Evolutionary conservation across 1,140 invertebrate species (phyloP).

Genomic region (Lethrus apterus): DNA sequence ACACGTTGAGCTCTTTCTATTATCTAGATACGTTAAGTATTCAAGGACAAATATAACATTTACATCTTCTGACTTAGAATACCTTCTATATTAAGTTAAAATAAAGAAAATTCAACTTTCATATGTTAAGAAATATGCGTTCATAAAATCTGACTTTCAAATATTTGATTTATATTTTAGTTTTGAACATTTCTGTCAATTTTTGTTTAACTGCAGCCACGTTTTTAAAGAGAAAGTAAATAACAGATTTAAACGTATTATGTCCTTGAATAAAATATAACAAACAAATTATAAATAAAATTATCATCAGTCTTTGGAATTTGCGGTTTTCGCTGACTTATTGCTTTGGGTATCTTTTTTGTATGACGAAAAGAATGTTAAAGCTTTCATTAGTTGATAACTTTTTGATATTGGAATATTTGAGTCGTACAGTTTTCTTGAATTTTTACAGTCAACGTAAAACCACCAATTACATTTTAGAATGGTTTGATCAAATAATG

Average conservation of each 20-base stretch:
- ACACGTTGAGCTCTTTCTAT: no score
- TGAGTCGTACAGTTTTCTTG: slow-evolving; percentile 71
- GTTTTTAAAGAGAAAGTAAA: neutral
- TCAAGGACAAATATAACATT: no score
- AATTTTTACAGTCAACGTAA: slow-evolving; percentile 79
- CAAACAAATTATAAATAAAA: no score
- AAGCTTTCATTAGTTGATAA: slow-evolving; percentile 82
- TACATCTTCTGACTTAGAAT: no score
- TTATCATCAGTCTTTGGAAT: slow-evolving; percentile 19
- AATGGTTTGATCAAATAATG: slow-evolving; percentile 81
- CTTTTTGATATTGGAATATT: slow-evolving; percentile 86
- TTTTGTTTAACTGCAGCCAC: neutral
- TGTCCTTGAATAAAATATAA: neutral
- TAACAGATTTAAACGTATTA: neutral
- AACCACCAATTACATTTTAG: slow-evolving; percentile 90
- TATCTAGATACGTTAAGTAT: no score
- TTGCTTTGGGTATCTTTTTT: slow-evolving; percentile 52
- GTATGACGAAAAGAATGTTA: slow-evolving; percentile 78
- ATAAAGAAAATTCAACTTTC: no score
- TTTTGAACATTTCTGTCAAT: neutral
- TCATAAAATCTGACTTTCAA: no score
- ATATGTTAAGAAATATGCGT: no score
- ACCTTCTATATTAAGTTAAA: no score
- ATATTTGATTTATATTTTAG: neutral
- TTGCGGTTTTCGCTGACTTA: slow-evolving; percentile 4